phyloP scores from a whole-genome alignment of 2,888 invertebrate species.

The Yponomeuta cagnagella region DNA sequence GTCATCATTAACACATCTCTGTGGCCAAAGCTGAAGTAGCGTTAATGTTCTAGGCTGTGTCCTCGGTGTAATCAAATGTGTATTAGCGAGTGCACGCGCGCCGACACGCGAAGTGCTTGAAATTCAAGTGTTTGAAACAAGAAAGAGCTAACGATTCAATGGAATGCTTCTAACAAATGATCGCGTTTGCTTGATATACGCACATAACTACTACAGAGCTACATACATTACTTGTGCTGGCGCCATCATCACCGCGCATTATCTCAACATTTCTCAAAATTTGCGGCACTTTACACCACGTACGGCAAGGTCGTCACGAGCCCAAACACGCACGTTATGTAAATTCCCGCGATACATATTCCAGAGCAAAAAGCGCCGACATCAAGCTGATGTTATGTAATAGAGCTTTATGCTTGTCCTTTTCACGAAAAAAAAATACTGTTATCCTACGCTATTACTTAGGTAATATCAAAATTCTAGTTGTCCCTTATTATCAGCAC shows the following conservation, averaged over 20 bases:
- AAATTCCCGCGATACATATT: too few species aligned
- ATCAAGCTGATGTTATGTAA: background rate
- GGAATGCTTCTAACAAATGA: background rate
- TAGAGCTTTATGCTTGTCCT: background rate
- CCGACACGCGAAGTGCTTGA: background rate
- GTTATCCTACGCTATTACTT: background rate
- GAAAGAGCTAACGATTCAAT: background rate
- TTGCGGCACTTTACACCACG: background rate
- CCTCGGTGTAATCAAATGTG: background rate
- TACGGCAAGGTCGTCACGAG: background rate
- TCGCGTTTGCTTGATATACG: background rate
- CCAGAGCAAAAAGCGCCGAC: background rate
- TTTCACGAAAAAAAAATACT: background rate
- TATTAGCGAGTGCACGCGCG: background rate
- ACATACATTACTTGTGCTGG: background rate
- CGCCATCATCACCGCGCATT: background rate
- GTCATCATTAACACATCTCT: background rate
- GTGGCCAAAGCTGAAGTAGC: background rate
- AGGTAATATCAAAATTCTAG: too few species aligned
- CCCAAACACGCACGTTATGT: background rate
- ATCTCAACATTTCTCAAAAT: background rate
- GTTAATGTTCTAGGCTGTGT: background rate
- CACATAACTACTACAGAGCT: background rate
- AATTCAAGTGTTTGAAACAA: background rate
- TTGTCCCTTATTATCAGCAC: too few species aligned